A percentile compares a stretch with the other conserved stretches of the same genome.
Evolutionary conservation across 2,888 invertebrate species (phyloP).

Genomic region (Ischnus inquisitorius): DNA sequence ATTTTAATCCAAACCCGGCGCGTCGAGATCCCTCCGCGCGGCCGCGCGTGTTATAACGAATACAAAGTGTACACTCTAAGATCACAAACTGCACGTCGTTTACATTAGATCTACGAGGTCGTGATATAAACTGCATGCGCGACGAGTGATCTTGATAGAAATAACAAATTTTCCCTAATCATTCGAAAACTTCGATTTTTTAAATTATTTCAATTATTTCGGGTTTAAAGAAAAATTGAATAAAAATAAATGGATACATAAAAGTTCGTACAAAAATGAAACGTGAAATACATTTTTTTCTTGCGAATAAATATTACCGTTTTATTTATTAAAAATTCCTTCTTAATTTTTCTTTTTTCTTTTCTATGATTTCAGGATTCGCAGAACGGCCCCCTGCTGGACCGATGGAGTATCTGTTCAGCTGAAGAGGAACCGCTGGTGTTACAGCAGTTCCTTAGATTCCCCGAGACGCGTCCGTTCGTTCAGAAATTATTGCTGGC

Average conservation of each 20-base stretch:
- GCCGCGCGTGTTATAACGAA: conserved; percentile 39
- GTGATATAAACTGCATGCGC: conserved; percentile 46
- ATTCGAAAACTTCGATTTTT: not conserved
- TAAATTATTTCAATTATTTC: not conserved
- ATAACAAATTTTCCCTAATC: conserved; percentile 27
- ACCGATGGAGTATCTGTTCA: conserved; percentile 95
- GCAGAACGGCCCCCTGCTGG: conserved; percentile 92
- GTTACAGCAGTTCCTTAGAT: conserved; percentile 95
- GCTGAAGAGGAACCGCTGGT: conserved; percentile 96
- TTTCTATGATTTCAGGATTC: conserved; percentile 90
- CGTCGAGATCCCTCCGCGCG: conserved; percentile 21
- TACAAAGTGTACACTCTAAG: conserved; percentile 65
- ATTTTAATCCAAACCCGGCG: conserved; percentile 66
- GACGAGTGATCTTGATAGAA: conserved; percentile 55
- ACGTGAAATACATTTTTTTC: too few relatives aligned
- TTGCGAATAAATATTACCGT: not conserved
- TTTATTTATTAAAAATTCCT: not conserved
- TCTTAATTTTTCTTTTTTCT: conserved; percentile 27
- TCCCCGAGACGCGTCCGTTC: conserved; percentile 95
- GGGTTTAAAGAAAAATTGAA: not conserved
- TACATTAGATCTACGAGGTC: conserved; percentile 53
- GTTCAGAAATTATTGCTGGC: conserved; percentile 89
- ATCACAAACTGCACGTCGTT: conserved; percentile 65
- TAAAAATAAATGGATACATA: too few relatives aligned
- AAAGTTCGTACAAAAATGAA: too few relatives aligned